Evolutionary conservation across 30 jellyfish, hydroid and myxozoan species (phyloP).

Genomic region (Aurelia sp.): DNA sequence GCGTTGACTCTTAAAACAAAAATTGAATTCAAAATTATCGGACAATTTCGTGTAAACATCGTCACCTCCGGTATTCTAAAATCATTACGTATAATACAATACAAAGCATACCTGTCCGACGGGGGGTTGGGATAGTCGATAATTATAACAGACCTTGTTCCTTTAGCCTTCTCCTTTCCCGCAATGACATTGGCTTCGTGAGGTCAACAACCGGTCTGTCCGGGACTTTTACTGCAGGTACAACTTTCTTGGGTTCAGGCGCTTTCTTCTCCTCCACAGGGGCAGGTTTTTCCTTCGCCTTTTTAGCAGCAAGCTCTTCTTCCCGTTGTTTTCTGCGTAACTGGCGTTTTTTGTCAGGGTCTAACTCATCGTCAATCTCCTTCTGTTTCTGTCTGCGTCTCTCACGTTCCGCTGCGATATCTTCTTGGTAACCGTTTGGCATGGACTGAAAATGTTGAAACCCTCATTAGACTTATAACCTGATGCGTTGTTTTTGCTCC

Average conservation of each 20-base stretch:
- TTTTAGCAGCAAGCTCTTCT: constrained; percentile 14
- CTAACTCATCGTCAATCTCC: constrained; percentile 61
- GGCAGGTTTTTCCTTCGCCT: constrained; percentile 19
- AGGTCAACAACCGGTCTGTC: constrained; percentile 55
- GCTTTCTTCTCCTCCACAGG: constrained; percentile 61
- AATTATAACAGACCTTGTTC: constrained; percentile 67
- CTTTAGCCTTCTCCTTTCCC: constrained; percentile 65
- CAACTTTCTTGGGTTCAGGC: constrained; percentile 36
- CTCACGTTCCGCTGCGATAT: constrained; percentile 34
- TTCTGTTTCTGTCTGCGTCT: constrained; percentile 49
- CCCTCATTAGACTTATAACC: background rate
- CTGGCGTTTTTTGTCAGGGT: constrained; percentile 45
- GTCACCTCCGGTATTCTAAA: background rate
- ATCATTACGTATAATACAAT: background rate
- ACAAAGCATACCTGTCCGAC: background rate
- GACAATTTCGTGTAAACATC: no score
- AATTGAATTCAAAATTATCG: no score
- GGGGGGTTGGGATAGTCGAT: background rate
- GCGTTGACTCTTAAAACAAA: no score
- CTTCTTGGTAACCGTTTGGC: constrained; percentile 47
- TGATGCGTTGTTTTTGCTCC: background rate
- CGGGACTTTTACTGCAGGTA: constrained; percentile 41
- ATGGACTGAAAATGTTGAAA: background rate
- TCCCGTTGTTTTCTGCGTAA: constrained; percentile 52
- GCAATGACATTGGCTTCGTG: constrained; percentile 64